A percentile compares a stretch with the other conserved stretches of the same genome.
These are phyloP conservation scores for Pimephales promelas DNA, from an alignment of 2,113 vertebrate genomes.

Conservation along the genomic window DNA sequence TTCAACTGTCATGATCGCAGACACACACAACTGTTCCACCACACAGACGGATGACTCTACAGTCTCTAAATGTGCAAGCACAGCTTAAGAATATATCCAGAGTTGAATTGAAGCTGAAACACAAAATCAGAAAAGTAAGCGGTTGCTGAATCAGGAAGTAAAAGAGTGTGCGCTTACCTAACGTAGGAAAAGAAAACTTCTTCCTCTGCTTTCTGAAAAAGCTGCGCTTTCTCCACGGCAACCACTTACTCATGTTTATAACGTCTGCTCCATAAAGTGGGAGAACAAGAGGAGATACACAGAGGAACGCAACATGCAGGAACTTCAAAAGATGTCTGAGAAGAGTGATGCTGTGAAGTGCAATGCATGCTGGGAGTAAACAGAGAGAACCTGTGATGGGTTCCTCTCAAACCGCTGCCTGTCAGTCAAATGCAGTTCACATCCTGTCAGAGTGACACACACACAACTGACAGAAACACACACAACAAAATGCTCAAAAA, in stretches of 20 bases:
- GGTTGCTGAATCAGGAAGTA: constrained; percentile 49
- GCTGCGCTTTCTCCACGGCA: constrained; percentile 69
- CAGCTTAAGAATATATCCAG: not conserved
- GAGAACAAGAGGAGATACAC: not conserved
- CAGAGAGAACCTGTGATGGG: not conserved
- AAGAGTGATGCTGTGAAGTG: constrained; percentile 53
- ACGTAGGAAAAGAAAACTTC: constrained; percentile 59
- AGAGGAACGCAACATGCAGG: constrained; percentile 8
- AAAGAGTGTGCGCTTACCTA: constrained; percentile 56
- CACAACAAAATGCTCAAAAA: not conserved
- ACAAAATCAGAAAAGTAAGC: not conserved
- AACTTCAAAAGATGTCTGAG: constrained; percentile 48
- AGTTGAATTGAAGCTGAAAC: not conserved
- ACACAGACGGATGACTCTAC: not conserved
- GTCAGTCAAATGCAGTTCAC: constrained; percentile 28
- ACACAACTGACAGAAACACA: not conserved
- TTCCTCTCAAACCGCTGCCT: not conserved
- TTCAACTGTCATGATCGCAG: not conserved
- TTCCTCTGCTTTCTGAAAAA: constrained; percentile 68
- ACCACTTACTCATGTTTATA: constrained; percentile 75
- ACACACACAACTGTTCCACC: not conserved
- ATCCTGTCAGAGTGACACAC: constrained; percentile 1
- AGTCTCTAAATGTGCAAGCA: not conserved
- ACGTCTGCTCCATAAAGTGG: constrained; percentile 37
- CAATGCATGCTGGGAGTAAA: constrained; percentile 60